These are phyloP conservation scores for Hippocampus abdominalis DNA, from an alignment of 2,113 vertebrate genomes.

Conservation along the genomic window DNA sequence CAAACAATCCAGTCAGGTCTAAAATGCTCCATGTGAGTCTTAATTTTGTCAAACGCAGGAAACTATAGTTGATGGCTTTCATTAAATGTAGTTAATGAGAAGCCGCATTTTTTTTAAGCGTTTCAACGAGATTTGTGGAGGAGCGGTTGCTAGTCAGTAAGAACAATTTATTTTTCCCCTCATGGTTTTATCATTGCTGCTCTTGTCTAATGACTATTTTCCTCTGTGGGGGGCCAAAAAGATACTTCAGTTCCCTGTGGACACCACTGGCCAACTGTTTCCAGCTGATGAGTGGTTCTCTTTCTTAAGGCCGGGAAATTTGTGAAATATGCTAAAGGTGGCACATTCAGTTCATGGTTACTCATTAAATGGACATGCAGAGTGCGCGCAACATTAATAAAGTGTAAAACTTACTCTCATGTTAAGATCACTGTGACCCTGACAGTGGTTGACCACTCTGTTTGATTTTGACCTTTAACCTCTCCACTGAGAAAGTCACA, in stretches of 20 bases:
- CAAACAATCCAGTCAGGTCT: conserved; percentile 33
- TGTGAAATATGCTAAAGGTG: conserved; percentile 21
- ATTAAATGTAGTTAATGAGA: too few species aligned
- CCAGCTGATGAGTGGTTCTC: conserved; percentile 11
- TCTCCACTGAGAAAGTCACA: conserved; percentile 12
- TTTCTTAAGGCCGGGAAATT: background rate
- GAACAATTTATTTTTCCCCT: conserved; percentile 48
- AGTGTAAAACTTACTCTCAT: conserved; percentile 11
- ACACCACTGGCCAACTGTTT: conserved; percentile 9
- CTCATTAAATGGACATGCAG: conserved; percentile 10
- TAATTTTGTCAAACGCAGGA: conserved; percentile 44
- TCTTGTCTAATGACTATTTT: conserved; percentile 30
- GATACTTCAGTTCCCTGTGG: conserved; percentile 34
- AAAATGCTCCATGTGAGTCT: conserved; percentile 37
- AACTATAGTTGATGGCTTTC: too few species aligned
- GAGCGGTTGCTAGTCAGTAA: conserved; percentile 38
- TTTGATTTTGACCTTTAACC: conserved; percentile 29
- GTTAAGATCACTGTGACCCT: conserved; percentile 26
- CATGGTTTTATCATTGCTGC: conserved; percentile 38
- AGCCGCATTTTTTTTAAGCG: conserved; percentile 32
- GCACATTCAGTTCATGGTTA: background rate
- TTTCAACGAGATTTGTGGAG: conserved; percentile 59
- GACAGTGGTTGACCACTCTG: conserved; percentile 19
- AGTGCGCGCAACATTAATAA: conserved; percentile 5
- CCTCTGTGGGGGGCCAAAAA: conserved; percentile 38